Percentiles rank a stretch among this genome's conserved stretches.
phyloP scores from a whole-genome alignment of 2,113 vertebrate genomes.

The Motacilla tschutschensis region DNA sequence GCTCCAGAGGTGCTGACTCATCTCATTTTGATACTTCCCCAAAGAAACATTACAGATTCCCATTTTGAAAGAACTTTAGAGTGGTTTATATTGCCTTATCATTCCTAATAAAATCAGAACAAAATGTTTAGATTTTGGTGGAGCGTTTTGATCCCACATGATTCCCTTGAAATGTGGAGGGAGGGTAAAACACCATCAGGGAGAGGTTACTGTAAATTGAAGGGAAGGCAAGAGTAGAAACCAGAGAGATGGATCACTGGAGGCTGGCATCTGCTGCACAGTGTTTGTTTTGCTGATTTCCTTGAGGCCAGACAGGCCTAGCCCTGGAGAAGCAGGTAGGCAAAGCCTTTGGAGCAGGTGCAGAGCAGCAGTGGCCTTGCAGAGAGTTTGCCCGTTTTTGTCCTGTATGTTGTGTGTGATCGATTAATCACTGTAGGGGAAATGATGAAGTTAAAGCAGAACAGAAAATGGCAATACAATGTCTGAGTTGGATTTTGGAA shows the following conservation, averaged over 20 bases:
- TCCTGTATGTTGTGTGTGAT: neutral
- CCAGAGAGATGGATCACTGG: neutral
- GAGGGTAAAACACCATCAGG: fast-evolving
- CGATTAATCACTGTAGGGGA: neutral
- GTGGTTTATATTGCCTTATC: neutral
- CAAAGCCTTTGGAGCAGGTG: neutral
- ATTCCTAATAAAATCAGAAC: conserved; percentile 23
- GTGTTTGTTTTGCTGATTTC: neutral
- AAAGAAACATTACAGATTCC: neutral
- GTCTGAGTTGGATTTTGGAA: neutral
- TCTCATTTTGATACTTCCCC: conserved; percentile 2
- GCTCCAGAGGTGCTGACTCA: neutral
- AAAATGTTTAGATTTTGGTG: neutral
- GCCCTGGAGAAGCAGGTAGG: neutral
- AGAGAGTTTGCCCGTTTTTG: fast-evolving
- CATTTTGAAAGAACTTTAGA: neutral
- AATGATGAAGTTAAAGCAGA: neutral
- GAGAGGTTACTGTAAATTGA: neutral
- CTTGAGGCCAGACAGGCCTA: neutral
- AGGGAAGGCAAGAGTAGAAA: neutral
- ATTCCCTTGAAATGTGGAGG: neutral
- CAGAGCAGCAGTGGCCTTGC: neutral
- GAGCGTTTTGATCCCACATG: neutral
- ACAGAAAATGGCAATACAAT: neutral
- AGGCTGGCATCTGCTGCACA: neutral